Base-by-base conservation (phyloP, 2,113 vertebrate genomes). In the Silurus meridionalis region DNA sequence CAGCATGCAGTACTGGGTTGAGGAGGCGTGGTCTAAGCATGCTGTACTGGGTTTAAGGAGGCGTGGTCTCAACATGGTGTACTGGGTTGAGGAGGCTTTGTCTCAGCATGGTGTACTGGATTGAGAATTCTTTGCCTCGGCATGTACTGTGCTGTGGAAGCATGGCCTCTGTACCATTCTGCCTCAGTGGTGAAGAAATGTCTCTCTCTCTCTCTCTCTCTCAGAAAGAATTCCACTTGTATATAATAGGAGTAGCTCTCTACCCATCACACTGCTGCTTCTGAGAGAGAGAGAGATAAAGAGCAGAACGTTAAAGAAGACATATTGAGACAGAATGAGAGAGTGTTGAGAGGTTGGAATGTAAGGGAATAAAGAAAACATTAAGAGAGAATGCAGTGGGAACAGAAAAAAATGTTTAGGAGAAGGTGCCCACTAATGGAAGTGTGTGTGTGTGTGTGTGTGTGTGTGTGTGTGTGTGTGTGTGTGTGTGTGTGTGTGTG, bases 281-380 rank as follows among this genome's bases (percentile, higher is more conserved):
- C 23, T 46, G n/a, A n/a, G 78, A 80, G 25, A 80, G 78, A 53
- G 25, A 80, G 6, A 80, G 52, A 78, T 79, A 58, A 37, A 28
- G 53, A 58, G 53, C 52, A 57, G 53, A n/a, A 79, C 13, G 46
- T 25, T 14, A 60, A 60, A 58, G 53, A 79, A 28, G 55, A 60
- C 1, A 2, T 79, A 58, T 58, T n/a, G 53, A 58, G 75, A 8
- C n/a, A 37, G 48, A 86, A 69, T 19, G 85, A 53, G n/a, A 86
- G 64, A n/a, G 61, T 67, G 66, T 46, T 78, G 52, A 37, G 84
- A 48, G 52, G 74, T 23, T 25, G n/a, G 52, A 25, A 23, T 25
- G 5, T 78, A n/a, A 78, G 74, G n/a, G 48, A 78, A 55, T 78
- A 13, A 55, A 78, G 23, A 25, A 77, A 23, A 72, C 52, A 15